A percentile compares a stretch with the other conserved stretches of the same genome.
These are phyloP conservation scores for Oscheius sp. DNA, from an alignment of 2,888 invertebrate genomes.

Conservation along the genomic window DNA sequence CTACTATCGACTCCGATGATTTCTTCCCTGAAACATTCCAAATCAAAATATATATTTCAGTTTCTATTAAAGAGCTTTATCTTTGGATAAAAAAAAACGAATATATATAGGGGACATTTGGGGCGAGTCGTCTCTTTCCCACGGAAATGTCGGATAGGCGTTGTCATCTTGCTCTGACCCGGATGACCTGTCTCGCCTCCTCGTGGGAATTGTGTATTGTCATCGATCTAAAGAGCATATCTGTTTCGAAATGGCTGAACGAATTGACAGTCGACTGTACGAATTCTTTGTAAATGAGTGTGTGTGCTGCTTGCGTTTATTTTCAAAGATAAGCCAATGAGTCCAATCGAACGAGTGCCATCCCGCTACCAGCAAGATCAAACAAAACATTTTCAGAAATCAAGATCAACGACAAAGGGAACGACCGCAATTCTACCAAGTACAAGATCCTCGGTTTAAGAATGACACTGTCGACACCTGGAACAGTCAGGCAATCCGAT, in stretches of 20 bases:
- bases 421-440: background rate
- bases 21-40: background rate
- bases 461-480: background rate
- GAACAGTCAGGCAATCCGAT: too few relatives aligned
- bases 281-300: too few relatives aligned
- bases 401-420: background rate
- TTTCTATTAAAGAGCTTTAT: slow-evolving; percentile 19
- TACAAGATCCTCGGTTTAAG: background rate
- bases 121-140: background rate
- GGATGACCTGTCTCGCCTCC: too few relatives aligned
- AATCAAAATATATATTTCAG: background rate
- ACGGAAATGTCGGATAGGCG: too few relatives aligned
- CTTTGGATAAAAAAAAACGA: background rate
- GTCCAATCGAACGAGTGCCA: too few relatives aligned
- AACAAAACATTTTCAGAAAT: background rate
- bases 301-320: too few relatives aligned
- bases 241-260: too few relatives aligned
- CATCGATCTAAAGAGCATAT: too few relatives aligned
- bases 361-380: background rate
- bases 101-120: background rate
- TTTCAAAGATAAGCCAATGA: too few relatives aligned
- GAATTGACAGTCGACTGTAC: too few relatives aligned
- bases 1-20: background rate
- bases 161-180: too few relatives aligned
- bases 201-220: too few relatives aligned